Base-by-base conservation (phyloP, 1,140 invertebrate species). In the Tetramorium alpestre region DNA sequence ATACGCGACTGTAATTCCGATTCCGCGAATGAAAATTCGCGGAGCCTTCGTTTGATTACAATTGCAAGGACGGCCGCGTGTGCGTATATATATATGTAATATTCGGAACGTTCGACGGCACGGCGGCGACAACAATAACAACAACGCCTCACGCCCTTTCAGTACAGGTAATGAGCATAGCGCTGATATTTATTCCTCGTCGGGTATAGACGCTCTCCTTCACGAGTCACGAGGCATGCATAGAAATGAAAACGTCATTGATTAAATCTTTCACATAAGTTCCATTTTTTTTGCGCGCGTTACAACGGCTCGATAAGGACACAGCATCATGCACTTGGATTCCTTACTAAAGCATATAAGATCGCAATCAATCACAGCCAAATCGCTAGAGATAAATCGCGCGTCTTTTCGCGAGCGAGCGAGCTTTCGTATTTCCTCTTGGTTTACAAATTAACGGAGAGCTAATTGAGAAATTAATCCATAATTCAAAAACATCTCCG, bases 181-280 rank as follows among this genome's bases (percentile, higher is more conserved):
- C 93, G 92, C 81, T 93, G 92, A 84, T 93, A 94, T 92, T 94
- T 94, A 93, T 93, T 94, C 92, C 92, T 93, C 81, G 91, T 93
- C 80, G 92, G 90, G 87, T 94, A 94, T 65, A 93, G 89, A 92
- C 92, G 93, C 88, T 94, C 92, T 93, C 93, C 93, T 94, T 93
- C 85, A 91, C 88, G 87, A 90, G 91, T 92, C 80, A 67, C 87
- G 65, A 49, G 93, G 93, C 92, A 94, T 91, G 93, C 93, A 94
- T 91, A 91, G 87, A 91, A 91, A 91, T 91, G 81, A 91, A 91
- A 91, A 91, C 87, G 87, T 73, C 70, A 89, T 65, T 84, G 69
- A 84, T 84, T 84, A 84, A 67, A 54, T 90, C 65, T 87, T 33
- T 85, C 44, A 77, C 75, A 49, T 47, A 67, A 28, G 44, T 84